Evolutionary conservation across 64 coral and sea anemone species (phyloP), one percentile per base, ranked within the genome.

Genomic region (Montipora cactus): DNA sequence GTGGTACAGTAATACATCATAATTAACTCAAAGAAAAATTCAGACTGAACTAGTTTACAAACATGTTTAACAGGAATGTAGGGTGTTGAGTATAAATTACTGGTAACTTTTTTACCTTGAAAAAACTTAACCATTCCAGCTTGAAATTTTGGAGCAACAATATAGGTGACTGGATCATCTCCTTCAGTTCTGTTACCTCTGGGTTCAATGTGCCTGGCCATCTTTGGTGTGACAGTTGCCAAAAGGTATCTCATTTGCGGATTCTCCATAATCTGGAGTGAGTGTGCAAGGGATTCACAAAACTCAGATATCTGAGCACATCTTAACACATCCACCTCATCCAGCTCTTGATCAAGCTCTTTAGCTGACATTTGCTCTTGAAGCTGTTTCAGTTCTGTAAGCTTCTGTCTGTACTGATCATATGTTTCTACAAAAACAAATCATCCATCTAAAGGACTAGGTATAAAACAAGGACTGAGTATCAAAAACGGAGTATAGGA

Each of bases 221-320:
- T 71, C 12, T 89, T 91, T 14, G 95, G 95, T 11, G 89, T 71
- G 49, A 96, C 90, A 49, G 94, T 70, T 25, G 98, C 98, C 11
- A 99, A 66, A 3, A 99, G 92, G 55, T 96, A 99, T 79, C 95
- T 94, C 98, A 99, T 96, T 62, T 99, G 95, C 13, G 98, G 98
- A 87, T 99, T 96, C 61, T 99, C 98, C 61, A 99, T 96, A 15
- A 94, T 99, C 75, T 99, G 98, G 49, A 99, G 79, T 37, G 98
- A 96, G 55, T 96, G 89, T 0, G 94, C 95, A 1, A 99, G 79
- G 4, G 89, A 80, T 74, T 99, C 94, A 15, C 95, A 94, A 50
- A 92, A 92, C 44, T 99, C 95, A 78, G 89, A 90, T 85, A 96
- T 96, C 84, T 96, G 95, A 48, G 95, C 85, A 92, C 95, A 96